Percentiles rank a stretch among this genome's conserved stretches.
Evolutionary conservation across 2,797 vertebrate species (phyloP).

Genomic region (Muscicapa striata): DNA sequence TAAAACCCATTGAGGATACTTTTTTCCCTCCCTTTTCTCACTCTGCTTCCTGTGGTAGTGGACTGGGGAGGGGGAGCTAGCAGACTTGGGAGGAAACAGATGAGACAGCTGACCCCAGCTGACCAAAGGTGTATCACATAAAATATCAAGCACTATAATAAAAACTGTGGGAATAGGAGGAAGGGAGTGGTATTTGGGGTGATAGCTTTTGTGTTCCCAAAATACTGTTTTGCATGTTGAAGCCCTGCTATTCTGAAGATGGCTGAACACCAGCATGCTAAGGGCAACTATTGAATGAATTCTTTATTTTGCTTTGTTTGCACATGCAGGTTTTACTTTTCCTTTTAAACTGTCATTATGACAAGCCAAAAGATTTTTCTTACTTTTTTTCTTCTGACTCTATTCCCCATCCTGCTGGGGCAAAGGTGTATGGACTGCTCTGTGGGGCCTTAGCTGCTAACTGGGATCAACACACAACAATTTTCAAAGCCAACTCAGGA

Average conservation of each 20-base stretch:
- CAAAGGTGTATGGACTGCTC: not conserved
- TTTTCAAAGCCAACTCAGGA: not conserved
- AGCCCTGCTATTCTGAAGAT: not conserved
- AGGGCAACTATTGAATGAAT: not conserved
- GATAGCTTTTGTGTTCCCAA: not conserved
- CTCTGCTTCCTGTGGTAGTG: not conserved
- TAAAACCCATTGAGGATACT: accelerated
- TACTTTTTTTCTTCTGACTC: not conserved
- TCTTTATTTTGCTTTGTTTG: not conserved
- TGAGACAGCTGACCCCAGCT: accelerated
- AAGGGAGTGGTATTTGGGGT: not conserved
- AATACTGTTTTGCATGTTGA: not conserved
- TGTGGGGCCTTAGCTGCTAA: not conserved
- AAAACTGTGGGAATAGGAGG: not conserved
- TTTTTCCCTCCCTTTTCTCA: not conserved
- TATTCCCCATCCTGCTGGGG: not conserved
- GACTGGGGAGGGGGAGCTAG: too few relatives aligned
- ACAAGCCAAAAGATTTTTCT: not conserved
- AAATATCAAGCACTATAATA: not conserved
- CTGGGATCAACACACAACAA: not conserved
- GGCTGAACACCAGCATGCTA: accelerated
- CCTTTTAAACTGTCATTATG: not conserved
- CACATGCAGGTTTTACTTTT: not conserved
- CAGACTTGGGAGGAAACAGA: not conserved
- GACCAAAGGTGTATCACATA: not conserved